Percentiles rank a stretch among this genome's conserved stretches.
Evolutionary conservation across 2,888 invertebrate genomes (phyloP).

Genomic region (Dryobotodes eremita): DNA sequence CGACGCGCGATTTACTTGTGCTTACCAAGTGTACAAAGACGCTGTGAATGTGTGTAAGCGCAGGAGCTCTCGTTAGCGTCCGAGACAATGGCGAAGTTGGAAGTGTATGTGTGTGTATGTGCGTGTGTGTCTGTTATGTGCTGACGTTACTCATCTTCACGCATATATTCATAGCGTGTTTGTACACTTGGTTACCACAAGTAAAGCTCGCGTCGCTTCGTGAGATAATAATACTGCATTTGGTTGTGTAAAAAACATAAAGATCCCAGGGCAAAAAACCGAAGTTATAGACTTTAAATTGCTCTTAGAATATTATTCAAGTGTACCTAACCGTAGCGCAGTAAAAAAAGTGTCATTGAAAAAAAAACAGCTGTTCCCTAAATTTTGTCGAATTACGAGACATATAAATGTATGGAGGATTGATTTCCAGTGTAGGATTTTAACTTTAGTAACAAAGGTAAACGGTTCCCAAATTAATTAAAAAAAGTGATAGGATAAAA

Average conservation of each 20-base stretch:
- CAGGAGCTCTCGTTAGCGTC: too few relatives aligned
- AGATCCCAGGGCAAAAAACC: not conserved
- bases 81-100: too few relatives aligned
- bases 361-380: not conserved
- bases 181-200: too few relatives aligned
- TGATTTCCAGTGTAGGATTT: not conserved
- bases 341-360: not conserved
- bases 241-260: not conserved
- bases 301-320: conserved; percentile 19
- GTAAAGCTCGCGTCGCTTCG: too few relatives aligned
- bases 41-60: too few relatives aligned
- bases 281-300: conserved; percentile 5
- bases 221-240: not conserved
- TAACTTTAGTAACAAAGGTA: not conserved
- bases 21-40: too few relatives aligned
- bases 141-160: too few relatives aligned
- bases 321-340: not conserved
- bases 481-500: not conserved
- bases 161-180: too few relatives aligned
- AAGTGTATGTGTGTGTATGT: too few relatives aligned
- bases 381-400: not conserved
- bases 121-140: too few relatives aligned
- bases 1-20: too few relatives aligned
- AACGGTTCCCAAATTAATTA: not conserved
- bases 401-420: too few relatives aligned